phyloP scores from a whole-genome alignment of 2,797 vertebrate genomes.

The Sebastes iracundus region DNA sequence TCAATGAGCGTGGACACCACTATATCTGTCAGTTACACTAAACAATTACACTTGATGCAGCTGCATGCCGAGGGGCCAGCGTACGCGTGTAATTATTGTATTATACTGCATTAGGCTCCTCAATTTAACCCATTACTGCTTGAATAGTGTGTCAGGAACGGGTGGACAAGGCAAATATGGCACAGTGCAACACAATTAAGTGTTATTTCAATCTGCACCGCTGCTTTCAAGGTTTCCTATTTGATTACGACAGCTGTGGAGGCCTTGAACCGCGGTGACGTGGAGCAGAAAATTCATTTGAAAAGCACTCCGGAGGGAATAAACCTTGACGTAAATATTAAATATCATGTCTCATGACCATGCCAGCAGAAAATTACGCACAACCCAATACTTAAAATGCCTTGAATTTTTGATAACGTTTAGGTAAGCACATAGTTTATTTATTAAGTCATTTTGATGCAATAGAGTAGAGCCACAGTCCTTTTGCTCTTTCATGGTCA shows the following conservation, averaged over 20 bases:
- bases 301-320: conserved; percentile 74
- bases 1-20: conserved; percentile 42
- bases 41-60: conserved; percentile 48
- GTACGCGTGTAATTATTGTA: conserved; percentile 67
- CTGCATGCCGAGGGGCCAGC: conserved; percentile 21
- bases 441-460: conserved; percentile 50
- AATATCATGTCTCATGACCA: conserved; percentile 65
- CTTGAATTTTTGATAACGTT: conserved; percentile 63
- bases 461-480: neutral
- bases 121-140: conserved; percentile 73
- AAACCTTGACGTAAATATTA: conserved; percentile 70
- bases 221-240: conserved; percentile 67
- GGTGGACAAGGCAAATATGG: conserved; percentile 67
- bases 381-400: conserved; percentile 41
- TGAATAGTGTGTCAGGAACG: conserved; percentile 60
- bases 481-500: conserved; percentile 29
- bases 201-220: conserved; percentile 71
- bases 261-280: conserved; percentile 63
- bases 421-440: conserved; percentile 64
- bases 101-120: conserved; percentile 71
- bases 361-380: conserved; percentile 60
- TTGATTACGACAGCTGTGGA: conserved; percentile 72
- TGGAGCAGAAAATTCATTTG: conserved; percentile 83
- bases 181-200: conserved; percentile 71
- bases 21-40: conserved; percentile 40